Evolutionary conservation across 2,888 invertebrate genomes (phyloP).

Genomic region (Busseola fusca): DNA sequence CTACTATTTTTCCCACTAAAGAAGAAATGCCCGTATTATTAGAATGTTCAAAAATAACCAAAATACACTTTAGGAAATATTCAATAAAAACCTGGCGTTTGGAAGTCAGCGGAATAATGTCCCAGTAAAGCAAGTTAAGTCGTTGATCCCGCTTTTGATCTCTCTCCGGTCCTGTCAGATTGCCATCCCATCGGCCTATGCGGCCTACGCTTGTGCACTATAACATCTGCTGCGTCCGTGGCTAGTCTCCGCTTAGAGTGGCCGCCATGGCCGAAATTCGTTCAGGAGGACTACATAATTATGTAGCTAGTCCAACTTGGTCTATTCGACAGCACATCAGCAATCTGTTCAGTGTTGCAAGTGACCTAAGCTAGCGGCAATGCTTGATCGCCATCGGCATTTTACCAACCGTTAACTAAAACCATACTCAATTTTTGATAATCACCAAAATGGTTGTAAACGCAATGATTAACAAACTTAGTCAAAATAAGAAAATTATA

Average conservation of each 20-base stretch:
- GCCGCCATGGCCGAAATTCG: not conserved
- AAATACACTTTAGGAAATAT: no score
- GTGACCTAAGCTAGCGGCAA: not conserved
- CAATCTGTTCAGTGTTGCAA: not conserved
- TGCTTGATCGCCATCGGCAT: not conserved
- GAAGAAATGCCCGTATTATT: not conserved
- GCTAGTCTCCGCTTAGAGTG: not conserved
- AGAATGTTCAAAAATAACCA: no score
- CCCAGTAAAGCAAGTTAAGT: no score
- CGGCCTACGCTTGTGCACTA: not conserved
- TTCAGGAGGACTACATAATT: no score
- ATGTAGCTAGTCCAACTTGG: not conserved
- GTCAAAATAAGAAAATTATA: slow-evolving; percentile 6
- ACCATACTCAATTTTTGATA: not conserved
- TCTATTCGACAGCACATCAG: not conserved
- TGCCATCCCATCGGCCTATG: not conserved
- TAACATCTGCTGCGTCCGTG: not conserved
- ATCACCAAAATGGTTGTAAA: not conserved
- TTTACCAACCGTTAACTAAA: not conserved
- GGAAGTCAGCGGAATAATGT: no score
- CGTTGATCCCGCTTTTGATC: not conserved
- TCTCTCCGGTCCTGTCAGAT: not conserved
- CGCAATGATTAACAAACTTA: not conserved
- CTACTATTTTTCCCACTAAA: not conserved
- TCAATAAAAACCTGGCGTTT: no score